phyloP scores from a whole-genome alignment of 2,797 vertebrate species.

The Cebuella pygmaea region DNA sequence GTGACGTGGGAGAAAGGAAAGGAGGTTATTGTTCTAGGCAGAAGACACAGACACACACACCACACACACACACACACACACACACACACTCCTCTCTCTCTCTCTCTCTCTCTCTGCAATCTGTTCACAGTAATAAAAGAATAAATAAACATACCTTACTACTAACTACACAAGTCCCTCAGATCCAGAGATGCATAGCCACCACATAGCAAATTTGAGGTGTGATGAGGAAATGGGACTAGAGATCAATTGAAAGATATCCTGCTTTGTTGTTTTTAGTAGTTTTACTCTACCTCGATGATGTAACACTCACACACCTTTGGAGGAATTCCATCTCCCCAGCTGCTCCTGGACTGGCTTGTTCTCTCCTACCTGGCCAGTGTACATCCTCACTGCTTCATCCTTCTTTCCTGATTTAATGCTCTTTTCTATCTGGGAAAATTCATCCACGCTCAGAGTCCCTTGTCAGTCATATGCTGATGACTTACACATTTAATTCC shows the following conservation, averaged over 20 bases:
- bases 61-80: background rate
- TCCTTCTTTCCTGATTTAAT: background rate
- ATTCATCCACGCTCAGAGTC: background rate
- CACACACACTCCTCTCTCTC: background rate
- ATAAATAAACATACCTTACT: background rate
- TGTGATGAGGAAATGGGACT: background rate
- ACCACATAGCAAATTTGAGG: background rate
- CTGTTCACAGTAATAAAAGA: constrained; percentile 4
- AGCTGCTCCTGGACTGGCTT: background rate
- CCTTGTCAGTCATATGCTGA: background rate
- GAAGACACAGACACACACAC: background rate
- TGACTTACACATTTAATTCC: background rate
- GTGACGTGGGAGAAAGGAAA: background rate
- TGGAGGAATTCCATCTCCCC: background rate
- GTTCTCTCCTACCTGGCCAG: background rate
- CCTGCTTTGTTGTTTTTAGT: background rate
- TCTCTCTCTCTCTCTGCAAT: background rate
- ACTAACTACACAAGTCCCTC: background rate
- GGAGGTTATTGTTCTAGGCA: constrained; percentile 5
- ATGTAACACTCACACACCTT: background rate
- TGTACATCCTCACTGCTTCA: background rate
- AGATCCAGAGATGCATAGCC: background rate
- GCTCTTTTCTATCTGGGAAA: background rate
- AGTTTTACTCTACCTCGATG: background rate
- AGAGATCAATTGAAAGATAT: background rate